phyloP scores from a whole-genome alignment of 1,140 invertebrate genomes.

The Drosophila kikkawai region DNA sequence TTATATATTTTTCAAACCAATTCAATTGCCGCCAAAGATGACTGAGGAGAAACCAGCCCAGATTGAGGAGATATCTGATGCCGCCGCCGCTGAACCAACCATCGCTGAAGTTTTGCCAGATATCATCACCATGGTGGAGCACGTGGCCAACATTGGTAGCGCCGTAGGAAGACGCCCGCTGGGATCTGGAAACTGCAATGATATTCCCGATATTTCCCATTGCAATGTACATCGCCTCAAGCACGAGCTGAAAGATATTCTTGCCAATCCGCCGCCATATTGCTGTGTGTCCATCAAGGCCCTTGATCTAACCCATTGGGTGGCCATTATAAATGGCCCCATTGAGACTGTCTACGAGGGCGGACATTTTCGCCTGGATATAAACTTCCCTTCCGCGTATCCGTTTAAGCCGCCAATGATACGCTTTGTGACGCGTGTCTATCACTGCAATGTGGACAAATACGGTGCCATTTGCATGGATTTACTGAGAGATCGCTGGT shows the following conservation, averaged over 20 bases:
- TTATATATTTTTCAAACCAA: too few species aligned
- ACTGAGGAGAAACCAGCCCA: constrained; percentile 3
- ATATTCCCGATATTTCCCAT: neutral
- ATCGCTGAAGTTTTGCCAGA: neutral
- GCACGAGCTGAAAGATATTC: constrained; percentile 53
- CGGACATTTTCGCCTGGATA: constrained; percentile 59
- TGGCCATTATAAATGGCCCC: constrained; percentile 50
- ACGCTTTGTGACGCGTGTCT: constrained; percentile 91
- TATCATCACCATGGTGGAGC: neutral
- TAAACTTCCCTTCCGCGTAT: constrained; percentile 60
- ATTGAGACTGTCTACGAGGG: constrained; percentile 57
- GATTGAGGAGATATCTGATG: neutral
- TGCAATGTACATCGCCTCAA: constrained; percentile 10
- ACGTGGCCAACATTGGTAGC: neutral
- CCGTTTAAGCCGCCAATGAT: constrained; percentile 89
- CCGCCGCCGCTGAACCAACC: neutral
- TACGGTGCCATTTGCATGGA: constrained; percentile 67
- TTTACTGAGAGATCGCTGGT: constrained; percentile 67
- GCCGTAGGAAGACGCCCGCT: neutral
- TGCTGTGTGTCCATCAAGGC: constrained; percentile 43
- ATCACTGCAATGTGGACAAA: constrained; percentile 86
- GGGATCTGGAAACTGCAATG: neutral
- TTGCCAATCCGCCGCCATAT: constrained; percentile 61
- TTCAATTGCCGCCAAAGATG: neutral
- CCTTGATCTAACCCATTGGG: constrained; percentile 58